phyloP scores from a whole-genome alignment of 1,140 invertebrate species.

The Euura saliciscinereae region DNA sequence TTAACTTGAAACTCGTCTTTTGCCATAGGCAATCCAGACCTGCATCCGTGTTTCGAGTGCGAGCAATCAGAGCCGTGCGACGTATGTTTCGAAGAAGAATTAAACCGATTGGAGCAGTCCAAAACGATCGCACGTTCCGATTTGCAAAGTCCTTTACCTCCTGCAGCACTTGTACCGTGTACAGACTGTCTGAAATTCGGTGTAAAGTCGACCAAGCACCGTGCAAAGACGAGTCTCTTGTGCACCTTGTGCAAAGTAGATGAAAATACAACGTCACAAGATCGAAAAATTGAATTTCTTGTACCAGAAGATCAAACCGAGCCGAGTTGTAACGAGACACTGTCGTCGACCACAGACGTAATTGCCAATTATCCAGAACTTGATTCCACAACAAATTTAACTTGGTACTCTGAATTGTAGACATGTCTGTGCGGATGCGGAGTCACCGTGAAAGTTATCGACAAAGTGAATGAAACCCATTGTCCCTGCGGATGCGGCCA shows the following conservation, averaged over 20 bases:
- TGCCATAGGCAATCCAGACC: not conserved
- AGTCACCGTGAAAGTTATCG: not conserved
- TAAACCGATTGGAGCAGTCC: not conserved
- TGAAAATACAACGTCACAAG: not conserved
- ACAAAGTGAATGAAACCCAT: not conserved
- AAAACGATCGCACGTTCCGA: not conserved
- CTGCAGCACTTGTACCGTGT: not conserved
- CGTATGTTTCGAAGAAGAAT: not conserved
- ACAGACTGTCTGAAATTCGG: not conserved
- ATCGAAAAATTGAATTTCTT: no score
- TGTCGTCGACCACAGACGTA: not conserved
- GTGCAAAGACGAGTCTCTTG: not conserved
- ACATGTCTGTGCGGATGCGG: not conserved
- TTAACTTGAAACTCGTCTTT: not conserved
- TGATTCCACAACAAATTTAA: not conserved
- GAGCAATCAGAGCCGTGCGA: not conserved
- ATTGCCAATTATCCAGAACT: not conserved
- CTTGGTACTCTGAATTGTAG: not conserved
- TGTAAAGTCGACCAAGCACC: not conserved
- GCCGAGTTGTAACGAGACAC: not conserved
- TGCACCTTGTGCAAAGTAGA: not conserved
- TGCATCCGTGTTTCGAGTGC: not conserved
- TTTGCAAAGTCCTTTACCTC: not conserved
- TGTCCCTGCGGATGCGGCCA: constrained; percentile 21
- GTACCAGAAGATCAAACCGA: no score